Evolutionary conservation across 2,888 invertebrate species (phyloP).

Genomic region (Falcaria lacertinaria): DNA sequence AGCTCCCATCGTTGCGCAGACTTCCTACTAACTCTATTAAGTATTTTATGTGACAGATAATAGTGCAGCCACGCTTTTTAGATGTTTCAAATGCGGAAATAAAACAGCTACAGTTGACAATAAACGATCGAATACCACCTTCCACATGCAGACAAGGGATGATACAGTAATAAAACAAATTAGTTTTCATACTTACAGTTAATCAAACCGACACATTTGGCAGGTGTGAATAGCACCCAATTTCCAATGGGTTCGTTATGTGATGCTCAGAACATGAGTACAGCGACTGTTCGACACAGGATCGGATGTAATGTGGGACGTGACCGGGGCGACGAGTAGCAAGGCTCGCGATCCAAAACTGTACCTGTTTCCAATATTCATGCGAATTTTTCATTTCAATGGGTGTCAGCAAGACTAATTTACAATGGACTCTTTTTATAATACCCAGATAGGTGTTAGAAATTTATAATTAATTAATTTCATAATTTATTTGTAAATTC

Average conservation of each 20-base stretch:
- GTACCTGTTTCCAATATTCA: neutral
- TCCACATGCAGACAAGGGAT: neutral
- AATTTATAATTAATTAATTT: too few relatives aligned
- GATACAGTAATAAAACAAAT: constrained; percentile 32
- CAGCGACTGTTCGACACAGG: constrained; percentile 42
- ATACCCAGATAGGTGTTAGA: too few relatives aligned
- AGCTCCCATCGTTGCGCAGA: constrained; percentile 47
- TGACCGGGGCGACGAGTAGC: constrained; percentile 43
- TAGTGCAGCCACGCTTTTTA: constrained; percentile 72
- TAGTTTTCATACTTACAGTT: constrained; percentile 5
- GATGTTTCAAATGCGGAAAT: constrained; percentile 53
- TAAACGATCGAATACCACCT: neutral
- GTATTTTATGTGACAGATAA: constrained; percentile 67
- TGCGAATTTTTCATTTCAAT: neutral
- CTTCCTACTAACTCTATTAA: constrained; percentile 61
- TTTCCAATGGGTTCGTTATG: constrained; percentile 45
- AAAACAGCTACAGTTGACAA: constrained; percentile 21
- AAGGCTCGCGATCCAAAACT: neutral
- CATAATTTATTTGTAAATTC: too few relatives aligned
- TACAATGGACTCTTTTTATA: neutral
- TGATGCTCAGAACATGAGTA: constrained; percentile 31
- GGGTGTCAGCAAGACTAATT: too few relatives aligned
- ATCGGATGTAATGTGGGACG: constrained; percentile 53
- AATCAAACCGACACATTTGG: constrained; percentile 48
- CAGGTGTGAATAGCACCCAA: constrained; percentile 38